phyloP scores from a whole-genome alignment of 2,888 invertebrate genomes.

The Dicycla oo region DNA sequence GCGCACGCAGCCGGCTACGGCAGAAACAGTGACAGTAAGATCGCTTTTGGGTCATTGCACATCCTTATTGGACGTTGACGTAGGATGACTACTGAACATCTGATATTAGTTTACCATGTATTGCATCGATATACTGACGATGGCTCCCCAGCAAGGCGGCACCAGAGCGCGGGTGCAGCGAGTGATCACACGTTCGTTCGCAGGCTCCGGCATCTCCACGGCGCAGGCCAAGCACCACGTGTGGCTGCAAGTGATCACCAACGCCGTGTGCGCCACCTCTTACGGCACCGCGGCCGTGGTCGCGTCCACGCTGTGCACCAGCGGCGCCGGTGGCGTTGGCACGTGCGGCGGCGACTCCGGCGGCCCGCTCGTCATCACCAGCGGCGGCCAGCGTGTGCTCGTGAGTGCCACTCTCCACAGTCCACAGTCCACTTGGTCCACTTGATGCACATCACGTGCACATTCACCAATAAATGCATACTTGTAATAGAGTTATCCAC shows the following conservation, averaged over 20 bases:
- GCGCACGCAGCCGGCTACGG: constrained; percentile 79
- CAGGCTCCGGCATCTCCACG: constrained; percentile 71
- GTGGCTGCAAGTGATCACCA: constrained; percentile 80
- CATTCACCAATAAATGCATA: no score
- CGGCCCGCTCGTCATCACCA: constrained; percentile 72
- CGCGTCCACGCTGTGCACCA: constrained; percentile 76
- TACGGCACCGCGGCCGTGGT: constrained; percentile 69
- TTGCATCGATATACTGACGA: constrained; percentile 15
- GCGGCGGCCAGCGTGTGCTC: constrained; percentile 68
- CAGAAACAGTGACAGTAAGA: constrained; percentile 73
- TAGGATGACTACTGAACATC: constrained; percentile 34
- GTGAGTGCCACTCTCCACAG: constrained; percentile 57
- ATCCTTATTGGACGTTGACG: background rate
- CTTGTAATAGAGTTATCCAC: background rate
- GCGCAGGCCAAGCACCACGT: constrained; percentile 82
- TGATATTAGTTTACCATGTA: constrained; percentile 31
- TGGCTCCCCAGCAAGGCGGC: background rate
- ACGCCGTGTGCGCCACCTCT: constrained; percentile 72
- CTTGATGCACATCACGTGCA: background rate
- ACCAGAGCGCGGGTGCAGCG: background rate
- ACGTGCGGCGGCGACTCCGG: constrained; percentile 83
- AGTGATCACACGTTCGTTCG: constrained; percentile 11
- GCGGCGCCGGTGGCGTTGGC: constrained; percentile 72
- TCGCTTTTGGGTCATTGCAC: background rate
- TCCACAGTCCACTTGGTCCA: no score